A percentile compares a stretch with the other conserved stretches of the same genome.
Conservation (phyloP, 2,113 vertebrate genomes). For the Coracopsis vasa region DNA sequence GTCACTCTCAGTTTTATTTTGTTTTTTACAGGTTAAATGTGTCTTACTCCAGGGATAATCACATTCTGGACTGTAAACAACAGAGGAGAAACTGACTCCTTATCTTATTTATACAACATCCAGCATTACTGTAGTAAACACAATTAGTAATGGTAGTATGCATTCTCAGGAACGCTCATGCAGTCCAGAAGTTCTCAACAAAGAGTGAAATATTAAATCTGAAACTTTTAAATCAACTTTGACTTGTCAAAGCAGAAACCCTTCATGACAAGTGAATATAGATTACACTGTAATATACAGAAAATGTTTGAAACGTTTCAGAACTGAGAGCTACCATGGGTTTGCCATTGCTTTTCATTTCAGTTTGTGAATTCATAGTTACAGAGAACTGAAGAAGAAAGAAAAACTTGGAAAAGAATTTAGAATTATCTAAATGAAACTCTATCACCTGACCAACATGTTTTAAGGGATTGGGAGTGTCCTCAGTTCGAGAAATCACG, state of each 20-base stretch:
- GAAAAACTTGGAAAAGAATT: not conserved
- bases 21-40: not conserved
- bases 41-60: not conserved
- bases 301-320: not conserved
- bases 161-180: not conserved
- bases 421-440: not conserved
- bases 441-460: not conserved
- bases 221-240: not conserved
- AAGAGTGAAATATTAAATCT: not conserved
- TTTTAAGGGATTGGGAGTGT: not conserved
- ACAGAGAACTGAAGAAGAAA: not conserved
- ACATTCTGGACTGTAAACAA: not conserved
- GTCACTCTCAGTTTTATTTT: not conserved
- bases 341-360: not conserved
- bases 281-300: not conserved
- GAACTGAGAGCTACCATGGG: not conserved
- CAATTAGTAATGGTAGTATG: not conserved
- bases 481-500: not conserved
- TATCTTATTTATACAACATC: conserved; percentile 12
- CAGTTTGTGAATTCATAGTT: not conserved
- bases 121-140: not conserved
- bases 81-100: not conserved
- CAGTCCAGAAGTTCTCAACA: not conserved
- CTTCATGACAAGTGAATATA: not conserved
- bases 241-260: not conserved